Base-by-base conservation (phyloP, 1,140 invertebrate genomes). In the Galleria mellonella region DNA sequence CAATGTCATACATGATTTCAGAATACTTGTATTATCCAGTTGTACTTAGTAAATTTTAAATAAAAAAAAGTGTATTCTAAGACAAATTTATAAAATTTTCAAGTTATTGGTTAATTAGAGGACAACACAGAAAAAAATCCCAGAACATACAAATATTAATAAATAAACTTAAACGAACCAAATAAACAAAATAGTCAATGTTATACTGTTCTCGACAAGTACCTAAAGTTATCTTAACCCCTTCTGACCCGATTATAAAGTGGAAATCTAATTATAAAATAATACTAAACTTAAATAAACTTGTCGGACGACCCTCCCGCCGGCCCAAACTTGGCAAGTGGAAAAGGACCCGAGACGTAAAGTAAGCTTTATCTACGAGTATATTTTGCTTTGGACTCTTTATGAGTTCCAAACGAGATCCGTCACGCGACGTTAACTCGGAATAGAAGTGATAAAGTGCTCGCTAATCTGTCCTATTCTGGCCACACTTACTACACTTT, bases 401-500 rank as follows among this genome's bases (percentile, higher is more conserved):
- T 84, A 85, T 85, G 81, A 83, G 76, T 83, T 83, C 72, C 62
- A 72, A 85, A 83, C 75, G 82, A 79, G 78, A 82, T 79, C 72
- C 78, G 78, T 85, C 82, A 85, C 82, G 82, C 82, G 58, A 85
- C 76, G 75, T 82, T 82, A 76, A 82, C 81, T 79, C 61, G 67
- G 78, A 71, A 85, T 83, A 74, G 74, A 83, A 77, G 82, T 85
- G 82, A 83, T 85, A 85, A 85, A 85, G 69, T 75, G 82, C 57
- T 64, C 78, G 78, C 82, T 85, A 85, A 85, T 85, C 82, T 82
- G 75, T 78, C 73, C 75, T 73, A 83, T 83, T 83, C 72, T 72
- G 70, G 82, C 66, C 77, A 73, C 82, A 85, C 73, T 85, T 83
- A 83, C 73, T 82, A 78, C 73, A 82, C 65, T 83, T 85, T 85